Evolutionary conservation across 2,888 invertebrate genomes (phyloP), one percentile per base, ranked within the genome.

Genomic region (Fissipunctia ypsillon): DNA sequence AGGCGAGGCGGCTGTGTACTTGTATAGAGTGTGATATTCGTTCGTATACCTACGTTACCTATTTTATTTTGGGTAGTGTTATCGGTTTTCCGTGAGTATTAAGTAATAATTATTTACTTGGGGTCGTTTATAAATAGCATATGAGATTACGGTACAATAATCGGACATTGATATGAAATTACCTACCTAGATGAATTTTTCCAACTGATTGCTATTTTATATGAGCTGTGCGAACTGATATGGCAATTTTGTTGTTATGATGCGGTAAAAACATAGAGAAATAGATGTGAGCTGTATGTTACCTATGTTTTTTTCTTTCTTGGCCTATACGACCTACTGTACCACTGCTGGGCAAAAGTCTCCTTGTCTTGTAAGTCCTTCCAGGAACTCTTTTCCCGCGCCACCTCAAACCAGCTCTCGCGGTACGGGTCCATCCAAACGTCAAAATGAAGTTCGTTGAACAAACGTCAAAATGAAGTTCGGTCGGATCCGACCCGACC

Each of bases 31-130:
- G 73, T 67, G 66, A 80, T 59, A 73, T 73, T 2, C 66, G 19
- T 31, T 50, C 28, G 45, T 35, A 31, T 54, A 57, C 25, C 14
- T 54, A 57, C 31, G 19, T 60, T 54, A 31, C 59, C n/a, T 43
- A 64, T 28, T 50, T 64, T 80, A 70, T 81, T 81, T 68, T 80
- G 31, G 59, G 28, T 69, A 68, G 25, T n/a, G 16, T 60, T 69
- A 73, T 73, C 65, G 66, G 48, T 74, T 60, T 67, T 64, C 25
- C 4, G 48, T 31, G 2, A 10, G 41, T 57, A 19, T 66, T 67
- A 50, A 7, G 28, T 69, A 59, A 57, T 68, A n/a, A n/a, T 45
- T 63, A 16, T 41, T 76, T 63, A 22, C 5, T 48, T 25, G 4
- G 7, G n/a, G 14, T 19, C 12, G 41, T 43, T 52, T 76, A 59